A percentile compares a stretch with the other conserved stretches of the same genome.
These are phyloP conservation scores for Coptotermes formosanus DNA, from an alignment of 1,140 invertebrate species.

Conservation along the genomic window DNA sequence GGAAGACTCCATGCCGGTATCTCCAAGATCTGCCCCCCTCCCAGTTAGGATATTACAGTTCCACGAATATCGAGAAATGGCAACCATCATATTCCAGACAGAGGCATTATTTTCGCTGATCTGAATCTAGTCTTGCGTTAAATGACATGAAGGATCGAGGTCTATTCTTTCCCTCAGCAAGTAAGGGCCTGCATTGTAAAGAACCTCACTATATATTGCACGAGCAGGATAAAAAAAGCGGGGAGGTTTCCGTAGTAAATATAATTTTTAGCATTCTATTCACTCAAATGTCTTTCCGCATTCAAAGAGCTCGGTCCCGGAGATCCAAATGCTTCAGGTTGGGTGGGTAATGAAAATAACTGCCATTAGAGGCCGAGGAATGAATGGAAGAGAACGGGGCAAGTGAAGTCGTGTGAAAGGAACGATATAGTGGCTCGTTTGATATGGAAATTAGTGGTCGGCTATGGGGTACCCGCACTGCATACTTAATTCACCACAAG, in stretches of 20 bases:
- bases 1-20: neutral
- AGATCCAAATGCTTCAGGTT: conserved; percentile 11
- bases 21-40: neutral
- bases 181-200: conserved; percentile 24
- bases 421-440: conserved; percentile 34
- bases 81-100: neutral
- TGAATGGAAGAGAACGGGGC: conserved; percentile 25
- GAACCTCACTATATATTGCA: conserved; percentile 13
- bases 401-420: conserved; percentile 34
- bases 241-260: conserved; percentile 24
- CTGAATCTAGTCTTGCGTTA: conserved; percentile 24
- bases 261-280: conserved; percentile 30
- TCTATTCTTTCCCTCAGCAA: conserved; percentile 18
- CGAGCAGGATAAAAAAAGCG: neutral
- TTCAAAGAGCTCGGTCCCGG: conserved; percentile 20
- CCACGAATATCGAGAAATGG: neutral
- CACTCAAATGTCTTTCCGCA: conserved; percentile 26
- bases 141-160: conserved; percentile 22
- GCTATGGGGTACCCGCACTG: conserved; percentile 21
- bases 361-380: conserved; percentile 31
- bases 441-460: conserved; percentile 36
- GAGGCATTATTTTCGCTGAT: conserved; percentile 22
- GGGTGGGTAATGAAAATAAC: conserved; percentile 34
- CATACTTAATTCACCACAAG: conserved; percentile 33
- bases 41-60: neutral